Evolutionary conservation across 2,113 vertebrate species (phyloP).

Genomic region (Phylloscopus whistleri): DNA sequence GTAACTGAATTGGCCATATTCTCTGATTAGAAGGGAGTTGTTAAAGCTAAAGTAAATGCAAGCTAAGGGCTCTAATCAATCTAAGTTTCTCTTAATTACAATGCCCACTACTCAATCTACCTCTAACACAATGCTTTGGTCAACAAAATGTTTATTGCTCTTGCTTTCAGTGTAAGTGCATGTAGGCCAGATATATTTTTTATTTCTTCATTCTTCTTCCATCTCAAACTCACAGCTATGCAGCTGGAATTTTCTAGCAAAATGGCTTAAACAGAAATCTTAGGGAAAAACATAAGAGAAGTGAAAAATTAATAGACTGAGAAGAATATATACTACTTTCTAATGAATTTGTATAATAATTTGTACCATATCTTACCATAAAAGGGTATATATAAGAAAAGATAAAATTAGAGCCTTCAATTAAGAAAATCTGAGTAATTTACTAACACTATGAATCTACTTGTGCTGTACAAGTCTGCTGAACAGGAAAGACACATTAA

Average conservation of each 20-base stretch:
- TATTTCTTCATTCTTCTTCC: background rate
- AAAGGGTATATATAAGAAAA: background rate
- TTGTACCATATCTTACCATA: background rate
- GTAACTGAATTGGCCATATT: background rate
- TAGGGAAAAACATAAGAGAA: background rate
- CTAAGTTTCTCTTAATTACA: background rate
- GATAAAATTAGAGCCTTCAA: background rate
- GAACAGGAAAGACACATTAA: background rate
- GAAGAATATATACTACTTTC: background rate
- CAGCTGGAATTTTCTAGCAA: background rate
- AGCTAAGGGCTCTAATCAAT: background rate
- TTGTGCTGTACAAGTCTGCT: background rate
- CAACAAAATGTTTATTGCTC: background rate
- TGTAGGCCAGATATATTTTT: background rate
- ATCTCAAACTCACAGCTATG: background rate
- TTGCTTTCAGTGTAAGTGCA: background rate
- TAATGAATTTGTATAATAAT: too few species aligned
- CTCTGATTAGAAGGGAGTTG: background rate
- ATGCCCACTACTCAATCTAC: background rate
- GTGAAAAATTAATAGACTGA: background rate
- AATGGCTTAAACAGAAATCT: background rate
- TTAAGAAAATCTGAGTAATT: background rate
- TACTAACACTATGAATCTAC: background rate
- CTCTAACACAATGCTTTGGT: background rate
- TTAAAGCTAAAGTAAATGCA: background rate